Evolutionary conservation across 2,888 invertebrate species (phyloP).

Genomic region (Plebejus melissa): DNA sequence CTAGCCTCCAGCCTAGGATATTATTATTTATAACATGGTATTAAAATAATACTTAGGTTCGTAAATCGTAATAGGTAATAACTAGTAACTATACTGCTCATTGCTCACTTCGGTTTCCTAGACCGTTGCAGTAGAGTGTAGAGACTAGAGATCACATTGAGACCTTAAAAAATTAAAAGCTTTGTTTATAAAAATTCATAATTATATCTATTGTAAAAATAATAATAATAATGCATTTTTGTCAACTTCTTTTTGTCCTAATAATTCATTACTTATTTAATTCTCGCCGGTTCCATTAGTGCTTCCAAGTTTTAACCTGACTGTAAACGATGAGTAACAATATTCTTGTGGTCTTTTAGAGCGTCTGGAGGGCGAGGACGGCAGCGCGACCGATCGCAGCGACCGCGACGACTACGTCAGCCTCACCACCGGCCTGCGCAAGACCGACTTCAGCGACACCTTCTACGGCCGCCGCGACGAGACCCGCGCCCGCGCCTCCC

Average conservation of each 20-base stretch:
- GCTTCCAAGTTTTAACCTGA: not conserved
- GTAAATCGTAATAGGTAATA: too few relatives aligned
- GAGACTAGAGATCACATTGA: too few relatives aligned
- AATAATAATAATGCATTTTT: not conserved
- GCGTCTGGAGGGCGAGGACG: constrained; percentile 81
- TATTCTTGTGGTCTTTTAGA: constrained; percentile 61
- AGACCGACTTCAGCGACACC: constrained; percentile 83
- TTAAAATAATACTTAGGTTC: too few relatives aligned
- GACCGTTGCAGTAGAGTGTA: not conserved
- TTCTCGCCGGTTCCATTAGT: not conserved
- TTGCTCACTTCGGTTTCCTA: not conserved
- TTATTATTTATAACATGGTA: not conserved
- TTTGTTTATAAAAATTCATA: too few relatives aligned
- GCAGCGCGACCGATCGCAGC: constrained; percentile 61
- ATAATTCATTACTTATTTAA: not conserved
- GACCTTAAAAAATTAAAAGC: not conserved
- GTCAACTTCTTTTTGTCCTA: not conserved
- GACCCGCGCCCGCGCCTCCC: constrained; percentile 61
- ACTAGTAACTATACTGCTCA: not conserved
- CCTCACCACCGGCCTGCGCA: constrained; percentile 83
- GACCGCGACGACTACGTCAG: constrained; percentile 81
- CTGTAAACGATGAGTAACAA: not conserved
- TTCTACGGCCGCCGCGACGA: constrained; percentile 76
- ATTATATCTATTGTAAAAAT: too few relatives aligned
- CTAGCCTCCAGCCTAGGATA: not conserved